Evolutionary conservation across 1,140 invertebrate genomes (phyloP).

Genomic region (Homalodisca vitripennis): DNA sequence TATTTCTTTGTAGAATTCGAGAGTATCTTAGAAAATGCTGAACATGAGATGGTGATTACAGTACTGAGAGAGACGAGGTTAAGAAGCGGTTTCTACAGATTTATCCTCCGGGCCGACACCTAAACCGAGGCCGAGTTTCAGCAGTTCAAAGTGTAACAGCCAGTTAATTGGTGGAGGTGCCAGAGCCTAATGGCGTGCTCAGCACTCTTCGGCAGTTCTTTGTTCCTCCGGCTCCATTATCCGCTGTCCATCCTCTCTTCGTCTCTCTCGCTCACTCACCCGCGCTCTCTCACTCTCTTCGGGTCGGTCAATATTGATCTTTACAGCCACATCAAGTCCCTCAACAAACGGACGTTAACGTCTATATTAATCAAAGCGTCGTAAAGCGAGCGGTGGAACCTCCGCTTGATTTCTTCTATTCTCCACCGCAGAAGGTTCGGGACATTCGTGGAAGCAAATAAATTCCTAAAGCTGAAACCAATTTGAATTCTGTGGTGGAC

Average conservation of each 20-base stretch:
- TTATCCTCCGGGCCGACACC: no score
- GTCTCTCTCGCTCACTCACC: neutral
- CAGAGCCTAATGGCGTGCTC: constrained; percentile 5
- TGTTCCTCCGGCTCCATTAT: constrained; percentile 17
- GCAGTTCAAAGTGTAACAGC: neutral
- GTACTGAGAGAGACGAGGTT: no score
- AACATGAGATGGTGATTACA: no score
- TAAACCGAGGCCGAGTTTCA: no score
- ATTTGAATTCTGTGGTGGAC: no score
- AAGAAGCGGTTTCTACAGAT: no score
- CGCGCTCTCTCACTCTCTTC: neutral
- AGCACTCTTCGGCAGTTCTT: neutral
- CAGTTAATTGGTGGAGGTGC: constrained; percentile 15
- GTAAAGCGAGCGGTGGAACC: neutral
- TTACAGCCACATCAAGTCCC: constrained; percentile 15
- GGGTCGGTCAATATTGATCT: constrained; percentile 16
- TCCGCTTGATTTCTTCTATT: neutral
- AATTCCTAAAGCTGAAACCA: no score
- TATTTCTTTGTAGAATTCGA: no score
- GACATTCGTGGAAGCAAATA: no score
- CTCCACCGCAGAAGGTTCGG: no score
- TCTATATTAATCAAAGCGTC: constrained; percentile 19
- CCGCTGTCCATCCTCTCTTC: neutral
- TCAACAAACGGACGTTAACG: constrained; percentile 22
- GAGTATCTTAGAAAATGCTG: no score